Evolutionary conservation across 2,888 invertebrate species (phyloP).

Genomic region (Catocala sponsa): DNA sequence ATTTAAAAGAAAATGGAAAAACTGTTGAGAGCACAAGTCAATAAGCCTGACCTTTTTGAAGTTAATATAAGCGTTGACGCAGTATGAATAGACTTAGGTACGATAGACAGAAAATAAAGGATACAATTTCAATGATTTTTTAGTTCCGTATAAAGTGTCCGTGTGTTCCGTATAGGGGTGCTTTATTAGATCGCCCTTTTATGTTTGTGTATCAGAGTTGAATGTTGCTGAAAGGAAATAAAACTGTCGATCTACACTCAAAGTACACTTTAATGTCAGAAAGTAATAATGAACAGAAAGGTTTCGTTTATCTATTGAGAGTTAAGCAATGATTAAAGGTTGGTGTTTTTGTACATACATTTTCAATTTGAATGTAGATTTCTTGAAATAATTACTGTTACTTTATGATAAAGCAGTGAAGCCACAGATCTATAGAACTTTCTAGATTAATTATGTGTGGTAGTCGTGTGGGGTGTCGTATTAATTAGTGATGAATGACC

Average conservation of each 20-base stretch:
- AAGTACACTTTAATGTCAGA: constrained; percentile 1
- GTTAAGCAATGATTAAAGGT: too few species aligned
- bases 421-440: too few species aligned
- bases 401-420: too few species aligned
- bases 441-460: too few species aligned
- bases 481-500: too few species aligned
- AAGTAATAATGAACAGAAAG: constrained; percentile 1
- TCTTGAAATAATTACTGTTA: too few species aligned
- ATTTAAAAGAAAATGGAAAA: constrained; percentile 43
- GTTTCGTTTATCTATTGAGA: constrained; percentile 5
- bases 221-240: constrained; percentile 8
- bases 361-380: too few species aligned
- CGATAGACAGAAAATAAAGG: constrained; percentile 14
- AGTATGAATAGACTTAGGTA: constrained; percentile 21
- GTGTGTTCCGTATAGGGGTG: too few species aligned
- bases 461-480: too few species aligned
- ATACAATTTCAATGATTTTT: constrained; percentile 27
- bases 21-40: constrained; percentile 37
- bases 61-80: constrained; percentile 23
- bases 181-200: constrained; percentile 4
- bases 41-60: constrained; percentile 38
- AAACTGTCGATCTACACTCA: constrained; percentile 4
- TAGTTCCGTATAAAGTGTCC: constrained; percentile 13
- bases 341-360: too few species aligned
- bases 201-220: constrained; percentile 10